Evolutionary conservation across 2,113 vertebrate genomes (phyloP).

Genomic region (Podarcis raffonei): DNA sequence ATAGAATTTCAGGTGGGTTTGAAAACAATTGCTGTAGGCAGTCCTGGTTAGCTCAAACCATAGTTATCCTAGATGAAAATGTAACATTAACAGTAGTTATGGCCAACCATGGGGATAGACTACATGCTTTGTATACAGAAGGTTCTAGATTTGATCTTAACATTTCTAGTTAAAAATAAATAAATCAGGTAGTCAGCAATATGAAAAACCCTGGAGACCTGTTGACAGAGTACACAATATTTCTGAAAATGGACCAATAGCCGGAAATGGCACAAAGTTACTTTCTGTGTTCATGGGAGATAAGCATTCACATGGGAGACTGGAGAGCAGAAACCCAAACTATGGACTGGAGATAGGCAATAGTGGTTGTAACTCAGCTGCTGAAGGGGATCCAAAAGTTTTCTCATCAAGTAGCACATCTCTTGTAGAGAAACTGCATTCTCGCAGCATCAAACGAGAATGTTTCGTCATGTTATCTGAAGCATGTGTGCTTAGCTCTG

Average conservation of each 20-base stretch:
- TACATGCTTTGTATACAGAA: no score
- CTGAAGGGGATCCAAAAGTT: neutral
- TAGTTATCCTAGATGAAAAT: no score
- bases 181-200: no score
- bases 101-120: no score
- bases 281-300: neutral
- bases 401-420: neutral
- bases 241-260: no score
- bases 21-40: neutral
- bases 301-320: neutral
- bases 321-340: neutral
- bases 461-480: neutral
- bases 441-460: neutral
- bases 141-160: no score
- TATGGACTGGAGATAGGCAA: neutral
- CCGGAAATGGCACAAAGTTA: no score
- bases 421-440: neutral
- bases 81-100: no score
- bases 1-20: neutral
- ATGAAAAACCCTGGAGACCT: no score
- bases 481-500: neutral
- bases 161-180: no score
- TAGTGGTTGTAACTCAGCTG: neutral
- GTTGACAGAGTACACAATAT: no score
- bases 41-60: no score